Evolutionary conservation across 1,140 invertebrate genomes (phyloP), one percentile per base, ranked within the genome.

Genomic region (Cyrtorhinus lividipennis): DNA sequence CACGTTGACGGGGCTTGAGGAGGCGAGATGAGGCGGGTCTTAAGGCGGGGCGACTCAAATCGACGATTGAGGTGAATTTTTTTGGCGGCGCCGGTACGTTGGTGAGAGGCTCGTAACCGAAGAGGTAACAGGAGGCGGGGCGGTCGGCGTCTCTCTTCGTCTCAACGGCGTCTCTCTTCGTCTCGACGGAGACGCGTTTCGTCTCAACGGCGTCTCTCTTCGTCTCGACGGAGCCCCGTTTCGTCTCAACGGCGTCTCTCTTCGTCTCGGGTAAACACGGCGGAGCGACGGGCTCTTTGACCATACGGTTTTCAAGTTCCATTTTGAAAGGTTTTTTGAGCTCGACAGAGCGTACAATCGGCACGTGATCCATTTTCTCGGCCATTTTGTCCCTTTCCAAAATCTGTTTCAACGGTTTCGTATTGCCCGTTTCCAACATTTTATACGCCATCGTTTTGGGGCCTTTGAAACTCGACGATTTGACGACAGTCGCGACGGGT

Each of bases 1-100:
- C 15, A 67, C 70, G 60, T 72, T 72, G 1, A 68, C 71, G 57
- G 64, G 56, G 69, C 75, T 62, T 78, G 76, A 62, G 75, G 72
- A 23, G 69, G 71, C 1, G 72, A 72, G 18, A 24, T 46, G 77
- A 75, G 2, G 77, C 71, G 2, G 77, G 76, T 53, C 15, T 59
- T 44, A 53, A 24, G 5, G 20, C 18, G 38, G 73, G 73, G 10
- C 20, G 12, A 53, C 48, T 53, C 79, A 77, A 20, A 73, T 72
- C 44, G 74, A 70, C 23, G 75, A 72, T 58, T 71, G 72, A 57
- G 26, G 61, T 56, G 61, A 18, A 59, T 20, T 24, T 44, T 56
- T 56, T 56, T n/a, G 23, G 18, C 59, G 13, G 24, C 20, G 25
- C 26, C 20, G 61, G 48, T 24, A 23, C 45, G 18, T 20, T 48